Evolutionary conservation across 2,113 vertebrate genomes (phyloP).

Genomic region (Malaclemys terrapin): DNA sequence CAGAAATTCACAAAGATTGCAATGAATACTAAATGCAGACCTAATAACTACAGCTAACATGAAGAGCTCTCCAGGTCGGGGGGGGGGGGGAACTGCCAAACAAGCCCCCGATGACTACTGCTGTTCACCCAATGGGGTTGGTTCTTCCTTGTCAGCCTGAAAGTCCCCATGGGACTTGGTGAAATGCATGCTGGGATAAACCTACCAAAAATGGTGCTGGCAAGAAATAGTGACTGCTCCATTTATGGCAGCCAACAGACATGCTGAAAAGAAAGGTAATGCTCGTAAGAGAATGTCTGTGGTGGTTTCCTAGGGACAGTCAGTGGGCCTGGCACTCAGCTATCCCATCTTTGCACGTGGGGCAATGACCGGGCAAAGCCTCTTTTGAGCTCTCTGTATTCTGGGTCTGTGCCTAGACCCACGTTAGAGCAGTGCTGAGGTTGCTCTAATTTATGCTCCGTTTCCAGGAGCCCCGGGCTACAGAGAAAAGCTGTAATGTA

Average conservation of each 20-base stretch:
- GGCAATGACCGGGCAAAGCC: neutral
- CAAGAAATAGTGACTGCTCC: neutral
- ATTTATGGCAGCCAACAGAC: neutral
- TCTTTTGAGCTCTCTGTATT: neutral
- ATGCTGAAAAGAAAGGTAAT: neutral
- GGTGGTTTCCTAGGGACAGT: neutral
- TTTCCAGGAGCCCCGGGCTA: neutral
- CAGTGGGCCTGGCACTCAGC: neutral
- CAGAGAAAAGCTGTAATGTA: neutral
- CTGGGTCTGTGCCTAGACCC: neutral
- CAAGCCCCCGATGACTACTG: neutral
- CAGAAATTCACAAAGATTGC: slow-evolving; percentile 53
- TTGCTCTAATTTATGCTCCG: neutral
- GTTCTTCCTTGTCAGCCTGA: neutral
- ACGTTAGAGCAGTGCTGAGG: neutral
- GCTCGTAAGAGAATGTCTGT: neutral
- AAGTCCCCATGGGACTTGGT: accelerated
- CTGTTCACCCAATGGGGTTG: accelerated
- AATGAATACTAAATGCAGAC: slow-evolving; percentile 50
- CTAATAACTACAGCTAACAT: neutral
- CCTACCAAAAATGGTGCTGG: neutral
- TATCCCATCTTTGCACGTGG: neutral
- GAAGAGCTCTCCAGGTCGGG: neutral
- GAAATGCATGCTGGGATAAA: accelerated
- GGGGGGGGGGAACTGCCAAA: neutral